Percentiles rank a stretch among this genome's conserved stretches.
These are phyloP conservation scores for Lithosia quadra DNA, from an alignment of 2,888 invertebrate genomes.

Conservation along the genomic window DNA sequence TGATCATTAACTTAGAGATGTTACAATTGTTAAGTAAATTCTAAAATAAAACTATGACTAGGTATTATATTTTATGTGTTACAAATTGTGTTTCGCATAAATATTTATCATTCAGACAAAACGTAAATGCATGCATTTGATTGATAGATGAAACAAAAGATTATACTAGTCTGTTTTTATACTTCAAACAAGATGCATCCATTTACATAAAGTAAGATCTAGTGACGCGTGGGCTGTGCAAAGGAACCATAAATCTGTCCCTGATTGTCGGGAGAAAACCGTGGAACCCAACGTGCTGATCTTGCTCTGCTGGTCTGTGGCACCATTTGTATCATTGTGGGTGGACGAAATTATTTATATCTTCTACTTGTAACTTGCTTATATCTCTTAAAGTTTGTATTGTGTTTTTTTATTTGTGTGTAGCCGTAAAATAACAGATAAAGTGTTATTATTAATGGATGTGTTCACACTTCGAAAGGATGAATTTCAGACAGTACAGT, in stretches of 20 bases:
- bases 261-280: constrained; percentile 73
- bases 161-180: constrained; percentile 22
- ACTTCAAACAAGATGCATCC: constrained; percentile 44
- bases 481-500: not conserved
- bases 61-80: constrained; percentile 4
- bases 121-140: constrained; percentile 12
- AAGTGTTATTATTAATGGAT: not conserved
- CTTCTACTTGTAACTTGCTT: constrained; percentile 41
- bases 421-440: not conserved
- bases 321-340: constrained; percentile 65
- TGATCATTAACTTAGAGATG: not conserved
- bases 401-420: not conserved
- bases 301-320: constrained; percentile 58
- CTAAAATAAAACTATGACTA: too few species aligned
- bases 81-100: not conserved
- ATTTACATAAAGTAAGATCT: constrained; percentile 59
- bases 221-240: constrained; percentile 67
- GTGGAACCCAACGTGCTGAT: constrained; percentile 66
- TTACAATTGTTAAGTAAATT: too few species aligned
- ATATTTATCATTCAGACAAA: constrained; percentile 8
- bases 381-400: not conserved
- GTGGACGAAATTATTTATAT: constrained; percentile 66
- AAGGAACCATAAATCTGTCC: constrained; percentile 77
- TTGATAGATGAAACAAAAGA: constrained; percentile 20
- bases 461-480: not conserved